Conservation (phyloP, 2,113 vertebrate species). For the Anhinga anhinga region DNA sequence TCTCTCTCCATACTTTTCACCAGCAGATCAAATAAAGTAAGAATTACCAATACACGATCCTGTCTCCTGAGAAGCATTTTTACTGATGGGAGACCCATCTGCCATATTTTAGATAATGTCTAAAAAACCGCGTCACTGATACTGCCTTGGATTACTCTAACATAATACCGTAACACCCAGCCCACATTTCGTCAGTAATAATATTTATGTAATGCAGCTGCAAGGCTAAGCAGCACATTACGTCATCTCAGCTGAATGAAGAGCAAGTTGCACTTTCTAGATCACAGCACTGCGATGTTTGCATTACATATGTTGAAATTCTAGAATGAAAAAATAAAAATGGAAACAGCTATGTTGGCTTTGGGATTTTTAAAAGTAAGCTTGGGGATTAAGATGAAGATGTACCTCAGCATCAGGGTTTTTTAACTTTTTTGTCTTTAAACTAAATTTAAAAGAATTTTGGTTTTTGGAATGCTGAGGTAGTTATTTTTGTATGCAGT, state of each 20-base stretch:
- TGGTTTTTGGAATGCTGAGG: accelerated
- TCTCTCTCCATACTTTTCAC: neutral
- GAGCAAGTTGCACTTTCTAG: neutral
- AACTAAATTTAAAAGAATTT: neutral
- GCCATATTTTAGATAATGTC: neutral
- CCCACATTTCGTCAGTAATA: neutral
- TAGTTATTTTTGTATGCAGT: neutral
- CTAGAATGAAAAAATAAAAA: neutral
- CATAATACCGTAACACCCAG: neutral
- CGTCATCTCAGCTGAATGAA: neutral
- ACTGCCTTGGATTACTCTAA: neutral
- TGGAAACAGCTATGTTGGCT: neutral
- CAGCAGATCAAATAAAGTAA: neutral
- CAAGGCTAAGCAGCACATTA: neutral
- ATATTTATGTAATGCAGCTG: neutral
- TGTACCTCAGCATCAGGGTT: neutral
- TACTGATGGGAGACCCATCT: neutral
- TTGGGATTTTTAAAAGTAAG: neutral
- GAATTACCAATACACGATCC: neutral
- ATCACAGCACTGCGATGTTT: neutral
- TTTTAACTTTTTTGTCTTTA: neutral
- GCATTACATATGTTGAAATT: neutral
- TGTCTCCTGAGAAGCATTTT: neutral
- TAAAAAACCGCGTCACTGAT: neutral
- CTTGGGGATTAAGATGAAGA: neutral